Base-by-base conservation (phyloP, 2,888 invertebrate genomes). In the Mycalesis mineus region DNA sequence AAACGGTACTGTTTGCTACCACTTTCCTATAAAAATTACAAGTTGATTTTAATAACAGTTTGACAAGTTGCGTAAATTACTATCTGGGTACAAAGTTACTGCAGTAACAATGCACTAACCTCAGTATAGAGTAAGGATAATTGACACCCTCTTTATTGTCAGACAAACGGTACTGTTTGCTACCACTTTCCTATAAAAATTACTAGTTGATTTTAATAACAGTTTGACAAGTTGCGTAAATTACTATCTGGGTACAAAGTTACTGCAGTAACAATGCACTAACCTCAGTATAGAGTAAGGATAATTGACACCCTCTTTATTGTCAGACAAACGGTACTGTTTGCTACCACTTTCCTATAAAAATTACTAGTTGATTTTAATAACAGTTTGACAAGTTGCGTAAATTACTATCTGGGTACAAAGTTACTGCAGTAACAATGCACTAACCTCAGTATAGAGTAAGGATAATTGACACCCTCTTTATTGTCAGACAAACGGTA, bases 401-500 rank as follows among this genome's bases (percentile, higher is more conserved):
- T 22, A 4, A 4, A 22, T 22, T 22, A 22, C 22, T 22, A 5
- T 11, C 33, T 33, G 22, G 2, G 22, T 4, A 22, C 22, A 22
- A 22, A 22, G 5, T 22, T 4, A 22, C 3, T 22, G 22, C 3
- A 22, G 5, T 22, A 22, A 22, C 22, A 22, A 22, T 4, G 5
- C 5, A 22, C 3, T 22, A 22, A 22, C 22, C 22, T 22, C 22
- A 22, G 22, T 22, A 22, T 4, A 22, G 5, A 22, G 22, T 22
- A 2, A n/a, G n/a, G n/a, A n/a, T n/a, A n/a, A n/a, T n/a, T n/a
- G n/a, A n/a, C n/a, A n/a, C n/a, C n/a, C n/a, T n/a, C n/a, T n/a
- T n/a, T n/a, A n/a, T 65, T 62, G 57, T 29, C 41, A n/a, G 17
- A 41, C 29, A 49, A 44, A 36, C 17, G 49, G 36, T 49, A 42